phyloP scores from a whole-genome alignment of 2,888 invertebrate genomes.

The Idaea dimidiata region DNA sequence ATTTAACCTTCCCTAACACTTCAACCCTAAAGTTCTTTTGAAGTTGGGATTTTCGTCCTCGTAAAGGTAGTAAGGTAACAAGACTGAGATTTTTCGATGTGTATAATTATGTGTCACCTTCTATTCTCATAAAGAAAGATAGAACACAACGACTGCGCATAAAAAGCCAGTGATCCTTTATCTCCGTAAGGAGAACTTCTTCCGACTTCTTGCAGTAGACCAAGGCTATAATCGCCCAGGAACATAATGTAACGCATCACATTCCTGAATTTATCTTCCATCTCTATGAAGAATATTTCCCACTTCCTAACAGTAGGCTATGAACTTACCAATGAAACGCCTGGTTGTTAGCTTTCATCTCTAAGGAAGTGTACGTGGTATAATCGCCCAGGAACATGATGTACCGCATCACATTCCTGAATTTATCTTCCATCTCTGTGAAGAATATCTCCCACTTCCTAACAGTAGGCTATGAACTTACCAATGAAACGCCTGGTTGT shows the following conservation, averaged over 20 bases:
- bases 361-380: slow-evolving; percentile 88
- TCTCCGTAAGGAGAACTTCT: too few species aligned
- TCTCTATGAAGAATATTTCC: slow-evolving; percentile 85
- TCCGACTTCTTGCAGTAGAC: too few species aligned
- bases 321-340: slow-evolving; percentile 88
- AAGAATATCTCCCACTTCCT: slow-evolving; percentile 85
- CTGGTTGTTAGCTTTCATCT: slow-evolving; percentile 93
- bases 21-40: too few species aligned
- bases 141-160: too few species aligned
- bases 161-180: too few species aligned
- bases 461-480: slow-evolving; percentile 86
- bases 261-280: slow-evolving; percentile 88
- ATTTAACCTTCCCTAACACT: too few species aligned
- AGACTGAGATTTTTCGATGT: too few species aligned
- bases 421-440: slow-evolving; percentile 87
- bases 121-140: too few species aligned
- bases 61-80: neutral
- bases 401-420: slow-evolving; percentile 85
- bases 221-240: slow-evolving; percentile 91
- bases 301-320: slow-evolving; percentile 85
- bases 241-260: slow-evolving; percentile 88
- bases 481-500: slow-evolving; percentile 94
- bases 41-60: too few species aligned
- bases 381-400: slow-evolving; percentile 93
- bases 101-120: too few species aligned